phyloP scores from a whole-genome alignment of 2,113 vertebrate genomes.

The Illadopsis cleaveri region DNA sequence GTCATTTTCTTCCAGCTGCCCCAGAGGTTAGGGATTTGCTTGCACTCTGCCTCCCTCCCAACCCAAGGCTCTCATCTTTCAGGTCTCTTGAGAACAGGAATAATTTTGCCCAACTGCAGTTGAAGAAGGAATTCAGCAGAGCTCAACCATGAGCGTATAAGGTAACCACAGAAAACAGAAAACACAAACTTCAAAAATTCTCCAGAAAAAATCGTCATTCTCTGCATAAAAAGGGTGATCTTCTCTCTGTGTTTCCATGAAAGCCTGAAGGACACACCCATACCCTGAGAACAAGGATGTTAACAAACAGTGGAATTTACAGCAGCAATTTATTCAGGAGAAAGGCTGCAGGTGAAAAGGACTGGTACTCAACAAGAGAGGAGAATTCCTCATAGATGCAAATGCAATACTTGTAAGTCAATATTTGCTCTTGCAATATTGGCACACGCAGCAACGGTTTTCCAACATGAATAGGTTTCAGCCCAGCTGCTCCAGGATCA shows the following conservation, averaged over 20 bases:
- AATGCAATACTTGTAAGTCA: conserved; percentile 4
- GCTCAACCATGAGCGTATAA: not conserved
- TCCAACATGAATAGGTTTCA: conserved; percentile 6
- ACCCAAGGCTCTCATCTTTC: not conserved
- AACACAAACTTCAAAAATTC: not conserved
- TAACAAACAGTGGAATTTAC: conserved; percentile 33
- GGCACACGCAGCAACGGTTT: not conserved
- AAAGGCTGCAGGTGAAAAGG: conserved; percentile 38
- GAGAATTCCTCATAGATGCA: not conserved
- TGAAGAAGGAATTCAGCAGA: not conserved
- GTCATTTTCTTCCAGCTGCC: not conserved
- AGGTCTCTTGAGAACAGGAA: not conserved
- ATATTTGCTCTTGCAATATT: conserved; percentile 13
- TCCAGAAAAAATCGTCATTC: not conserved
- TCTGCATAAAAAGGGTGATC: not conserved
- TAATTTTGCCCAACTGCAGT: not conserved
- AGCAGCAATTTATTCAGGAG: not conserved
- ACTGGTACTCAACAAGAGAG: not conserved
- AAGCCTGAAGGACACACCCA: not conserved
- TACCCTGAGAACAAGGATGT: conserved; percentile 28
- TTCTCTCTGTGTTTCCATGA: conserved; percentile 9
- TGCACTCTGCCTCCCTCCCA: not conserved
- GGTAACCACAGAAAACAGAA: not conserved
- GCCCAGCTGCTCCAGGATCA: not conserved
- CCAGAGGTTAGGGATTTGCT: not conserved